phyloP scores from a whole-genome alignment of 2,888 invertebrate species.

The Platerodrilus igneus region DNA sequence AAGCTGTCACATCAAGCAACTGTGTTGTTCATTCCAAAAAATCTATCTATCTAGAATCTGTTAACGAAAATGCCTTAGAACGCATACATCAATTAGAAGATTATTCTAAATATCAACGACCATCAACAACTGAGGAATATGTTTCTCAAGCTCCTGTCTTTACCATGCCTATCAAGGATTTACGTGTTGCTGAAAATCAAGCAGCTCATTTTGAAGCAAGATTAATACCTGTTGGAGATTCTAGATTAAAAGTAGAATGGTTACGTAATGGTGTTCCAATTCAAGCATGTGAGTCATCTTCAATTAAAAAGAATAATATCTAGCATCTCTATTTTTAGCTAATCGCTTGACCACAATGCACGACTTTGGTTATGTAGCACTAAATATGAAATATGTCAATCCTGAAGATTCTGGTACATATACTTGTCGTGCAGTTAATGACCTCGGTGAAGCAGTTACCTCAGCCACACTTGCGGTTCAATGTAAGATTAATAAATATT shows the following conservation, averaged over 20 bases:
- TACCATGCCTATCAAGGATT: constrained; percentile 84
- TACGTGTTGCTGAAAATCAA: constrained; percentile 83
- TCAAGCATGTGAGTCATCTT: constrained; percentile 77
- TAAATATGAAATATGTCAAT: constrained; percentile 90
- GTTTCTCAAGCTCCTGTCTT: constrained; percentile 88
- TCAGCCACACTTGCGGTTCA: constrained; percentile 87
- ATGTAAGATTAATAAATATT: constrained; percentile 55
- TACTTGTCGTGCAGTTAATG: constrained; percentile 88
- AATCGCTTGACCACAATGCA: constrained; percentile 91
- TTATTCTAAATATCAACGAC: constrained; percentile 67
- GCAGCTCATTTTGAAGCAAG: constrained; percentile 92
- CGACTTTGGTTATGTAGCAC: constrained; percentile 95
- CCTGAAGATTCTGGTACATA: constrained; percentile 97
- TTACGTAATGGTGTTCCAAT: constrained; percentile 86
- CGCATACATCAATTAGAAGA: constrained; percentile 81
- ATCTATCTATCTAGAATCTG: constrained; percentile 81
- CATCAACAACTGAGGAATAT: constrained; percentile 70
- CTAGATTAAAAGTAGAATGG: constrained; percentile 91
- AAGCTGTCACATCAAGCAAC: constrained; percentile 87
- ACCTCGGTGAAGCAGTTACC: constrained; percentile 91
- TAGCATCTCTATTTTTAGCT: constrained; percentile 50
- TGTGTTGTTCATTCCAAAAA: constrained; percentile 77
- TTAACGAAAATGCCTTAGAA: constrained; percentile 80
- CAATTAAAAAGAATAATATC: constrained; percentile 5
- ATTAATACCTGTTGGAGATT: constrained; percentile 90